Base-by-base conservation (phyloP, 1,140 invertebrate genomes). In the Pogonomyrmex californicus region DNA sequence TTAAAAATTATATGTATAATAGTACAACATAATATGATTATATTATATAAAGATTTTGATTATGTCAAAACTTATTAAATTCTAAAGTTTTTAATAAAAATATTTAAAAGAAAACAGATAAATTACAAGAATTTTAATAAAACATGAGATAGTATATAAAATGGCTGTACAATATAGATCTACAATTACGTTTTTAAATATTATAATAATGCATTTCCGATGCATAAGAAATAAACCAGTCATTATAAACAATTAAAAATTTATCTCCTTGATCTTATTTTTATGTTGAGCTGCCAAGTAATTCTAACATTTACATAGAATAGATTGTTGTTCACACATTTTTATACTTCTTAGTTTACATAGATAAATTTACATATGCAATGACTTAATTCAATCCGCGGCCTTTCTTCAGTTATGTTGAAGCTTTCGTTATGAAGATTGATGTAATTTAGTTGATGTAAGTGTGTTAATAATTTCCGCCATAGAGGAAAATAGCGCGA, bases 391-490 rank as follows among this genome's bases (percentile, higher is more conserved):
- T 47, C 38, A 23, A 60, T 2, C 17, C 17, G 4, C 17, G 78
- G 33, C 36, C 65, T 70, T 70, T 65, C 56, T 23, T 49, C 36
- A 41, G 63, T 56, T 56, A 44, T 38, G 36, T 5, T n/a, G 17
- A 47, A 44, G 33, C 38, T 60, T 83, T 75, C 44, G 30, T 60
- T 58, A 47, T 6, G 30, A 75, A 73, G 30, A 83, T 83, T 83
- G 68, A 83, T 60, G 79, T 62, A 73, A 75, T 68, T 54, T 81
- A 17, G 33, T 17, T 65, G 63, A 81, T 62, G 68, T 83, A 83
- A 83, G 47, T 83, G 68, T 83, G 79, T 83, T 83, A 83, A 83
- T 66, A 41, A 83, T 54, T 75, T 83, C 68, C 79, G 56, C 33
- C n/a, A 73, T 75, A 30, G 0, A 10, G 1, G 41, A 75, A 75